A percentile compares a stretch with the other conserved stretches of the same genome.
Evolutionary conservation across 2,797 vertebrate species (phyloP).

Genomic region (Scarus forsteni): DNA sequence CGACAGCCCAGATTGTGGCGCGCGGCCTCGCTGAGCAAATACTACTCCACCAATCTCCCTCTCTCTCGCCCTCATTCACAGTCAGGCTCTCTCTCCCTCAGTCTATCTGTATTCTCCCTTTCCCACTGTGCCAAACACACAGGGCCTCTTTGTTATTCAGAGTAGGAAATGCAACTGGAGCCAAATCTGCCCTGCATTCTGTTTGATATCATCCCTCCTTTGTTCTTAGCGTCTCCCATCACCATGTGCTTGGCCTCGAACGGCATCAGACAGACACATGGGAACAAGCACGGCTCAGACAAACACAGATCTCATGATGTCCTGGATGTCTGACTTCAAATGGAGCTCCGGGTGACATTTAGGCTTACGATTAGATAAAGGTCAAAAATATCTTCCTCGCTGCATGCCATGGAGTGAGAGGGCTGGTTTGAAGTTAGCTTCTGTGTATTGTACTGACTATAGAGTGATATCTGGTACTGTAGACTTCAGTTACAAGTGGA

Average conservation of each 20-base stretch:
- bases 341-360: constrained; percentile 55
- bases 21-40: constrained; percentile 58
- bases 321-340: constrained; percentile 48
- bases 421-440: constrained; percentile 13
- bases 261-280: constrained; percentile 38
- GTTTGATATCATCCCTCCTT: constrained; percentile 80
- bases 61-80: constrained; percentile 20
- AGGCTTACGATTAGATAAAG: constrained; percentile 54
- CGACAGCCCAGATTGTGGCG: constrained; percentile 41
- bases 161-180: constrained; percentile 76
- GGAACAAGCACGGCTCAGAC: constrained; percentile 50
- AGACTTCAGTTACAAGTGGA: not conserved
- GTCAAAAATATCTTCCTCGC: constrained; percentile 50
- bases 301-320: constrained; percentile 42
- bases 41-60: constrained; percentile 40
- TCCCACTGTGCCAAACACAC: constrained; percentile 71
- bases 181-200: constrained; percentile 76
- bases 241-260: constrained; percentile 50
- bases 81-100: constrained; percentile 29
- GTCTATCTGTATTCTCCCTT: constrained; percentile 48
- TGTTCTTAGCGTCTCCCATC: constrained; percentile 65
- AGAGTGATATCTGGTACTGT: not conserved
- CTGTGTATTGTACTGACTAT: constrained; percentile 9
- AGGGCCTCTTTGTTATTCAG: constrained; percentile 80
- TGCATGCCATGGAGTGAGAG: constrained; percentile 1